phyloP scores from a whole-genome alignment of 2,888 invertebrate species.

The Phortica magna region DNA sequence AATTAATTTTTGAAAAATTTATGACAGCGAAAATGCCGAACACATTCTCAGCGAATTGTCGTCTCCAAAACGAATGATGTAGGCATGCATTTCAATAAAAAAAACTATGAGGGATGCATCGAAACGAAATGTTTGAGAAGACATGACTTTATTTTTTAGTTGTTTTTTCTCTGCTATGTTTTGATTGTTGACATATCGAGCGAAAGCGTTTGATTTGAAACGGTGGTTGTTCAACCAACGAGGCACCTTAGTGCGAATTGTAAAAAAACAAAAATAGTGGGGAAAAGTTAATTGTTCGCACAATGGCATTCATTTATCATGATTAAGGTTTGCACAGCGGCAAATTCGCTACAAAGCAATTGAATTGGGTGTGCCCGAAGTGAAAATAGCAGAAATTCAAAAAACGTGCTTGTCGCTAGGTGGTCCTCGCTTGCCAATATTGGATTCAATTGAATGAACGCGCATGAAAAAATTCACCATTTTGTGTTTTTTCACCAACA shows the following conservation, averaged over 20 bases:
- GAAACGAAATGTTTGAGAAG: background rate
- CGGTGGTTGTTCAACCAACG: background rate
- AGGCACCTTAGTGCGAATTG: background rate
- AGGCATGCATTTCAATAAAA: slow-evolving; percentile 24
- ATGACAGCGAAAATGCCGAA: background rate
- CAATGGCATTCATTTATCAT: slow-evolving; percentile 69
- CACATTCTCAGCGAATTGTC: background rate
- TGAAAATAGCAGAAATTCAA: slow-evolving; percentile 56
- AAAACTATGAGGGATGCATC: slow-evolving; percentile 15
- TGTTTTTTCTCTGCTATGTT: background rate
- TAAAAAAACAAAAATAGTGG: slow-evolving; percentile 17
- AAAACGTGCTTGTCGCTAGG: slow-evolving; percentile 26
- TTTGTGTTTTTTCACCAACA: background rate
- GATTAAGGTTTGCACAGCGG: slow-evolving; percentile 67
- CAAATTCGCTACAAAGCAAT: slow-evolving; percentile 20
- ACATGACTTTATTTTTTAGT: background rate
- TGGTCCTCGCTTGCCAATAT: background rate
- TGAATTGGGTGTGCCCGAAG: slow-evolving; percentile 47
- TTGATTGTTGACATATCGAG: background rate
- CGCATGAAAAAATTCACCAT: background rate
- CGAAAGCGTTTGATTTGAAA: background rate
- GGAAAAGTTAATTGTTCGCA: slow-evolving; percentile 31
- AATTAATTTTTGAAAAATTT: slow-evolving; percentile 20
- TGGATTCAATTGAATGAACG: background rate
- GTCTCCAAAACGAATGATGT: slow-evolving; percentile 6